Percentiles rank a stretch among this genome's conserved stretches.
phyloP scores from a whole-genome alignment of 2,797 vertebrate species.

The Pristis pectinata region DNA sequence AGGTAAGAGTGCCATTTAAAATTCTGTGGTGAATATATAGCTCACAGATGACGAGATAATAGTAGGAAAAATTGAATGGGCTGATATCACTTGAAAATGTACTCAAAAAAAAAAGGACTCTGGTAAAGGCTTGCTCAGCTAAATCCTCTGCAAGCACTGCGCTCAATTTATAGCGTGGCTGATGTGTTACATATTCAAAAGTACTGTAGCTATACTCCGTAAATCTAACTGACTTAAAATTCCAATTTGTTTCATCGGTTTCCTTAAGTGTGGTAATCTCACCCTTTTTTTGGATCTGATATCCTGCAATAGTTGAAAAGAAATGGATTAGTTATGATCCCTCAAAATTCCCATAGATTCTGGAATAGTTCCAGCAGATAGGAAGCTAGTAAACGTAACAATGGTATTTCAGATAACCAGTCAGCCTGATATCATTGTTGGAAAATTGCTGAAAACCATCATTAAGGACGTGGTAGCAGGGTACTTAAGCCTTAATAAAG shows the following conservation, averaged over 20 bases:
- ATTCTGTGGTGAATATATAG: background rate
- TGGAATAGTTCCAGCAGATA: no score
- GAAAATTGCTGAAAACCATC: no score
- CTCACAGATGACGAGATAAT: background rate
- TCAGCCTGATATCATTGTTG: no score
- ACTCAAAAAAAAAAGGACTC: background rate
- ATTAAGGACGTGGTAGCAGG: no score
- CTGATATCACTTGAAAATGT: background rate
- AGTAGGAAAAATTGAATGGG: background rate
- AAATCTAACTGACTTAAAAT: background rate
- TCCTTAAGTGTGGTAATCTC: background rate
- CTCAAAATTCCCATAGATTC: no score
- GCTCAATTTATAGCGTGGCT: background rate
- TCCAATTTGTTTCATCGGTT: background rate
- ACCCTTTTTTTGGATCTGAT: no score
- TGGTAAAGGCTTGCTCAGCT: background rate
- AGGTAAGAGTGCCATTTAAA: slow-evolving; percentile 52
- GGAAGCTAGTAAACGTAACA: no score
- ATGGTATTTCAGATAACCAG: no score
- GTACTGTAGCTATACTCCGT: background rate
- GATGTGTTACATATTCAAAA: background rate
- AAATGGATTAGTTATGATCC: no score
- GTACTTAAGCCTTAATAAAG: no score
- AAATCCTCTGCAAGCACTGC: background rate
- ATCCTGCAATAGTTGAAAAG: no score